A percentile compares a stretch with the other conserved stretches of the same genome.
Conservation (phyloP, 1,140 invertebrate genomes). For the Harpegnathos saltator region DNA sequence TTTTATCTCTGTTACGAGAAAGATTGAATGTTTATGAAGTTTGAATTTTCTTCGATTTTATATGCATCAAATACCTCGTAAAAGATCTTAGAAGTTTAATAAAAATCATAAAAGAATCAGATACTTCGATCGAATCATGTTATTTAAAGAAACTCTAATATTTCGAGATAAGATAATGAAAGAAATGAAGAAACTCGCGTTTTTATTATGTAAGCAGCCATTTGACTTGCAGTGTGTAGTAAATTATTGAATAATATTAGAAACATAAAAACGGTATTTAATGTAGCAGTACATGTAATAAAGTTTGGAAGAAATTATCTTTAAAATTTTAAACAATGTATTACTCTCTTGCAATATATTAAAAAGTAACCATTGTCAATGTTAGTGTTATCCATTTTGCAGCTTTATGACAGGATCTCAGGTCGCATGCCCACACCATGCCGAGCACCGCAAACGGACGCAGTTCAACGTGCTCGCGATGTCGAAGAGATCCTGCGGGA, state of each 20-base stretch:
- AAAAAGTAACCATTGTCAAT: background rate
- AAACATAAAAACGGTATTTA: too few relatives aligned
- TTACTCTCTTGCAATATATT: too few relatives aligned
- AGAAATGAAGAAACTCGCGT: background rate
- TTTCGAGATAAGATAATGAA: background rate
- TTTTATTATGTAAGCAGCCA: background rate
- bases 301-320: too few relatives aligned
- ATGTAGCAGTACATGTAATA: too few relatives aligned
- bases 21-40: conserved; percentile 4
- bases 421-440: conserved; percentile 91
- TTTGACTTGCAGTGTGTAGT: too few relatives aligned
- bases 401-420: conserved; percentile 95
- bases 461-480: conserved; percentile 91
- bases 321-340: background rate
- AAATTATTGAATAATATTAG: too few relatives aligned
- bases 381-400: conserved; percentile 75
- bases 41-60: background rate
- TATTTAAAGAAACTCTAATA: background rate
- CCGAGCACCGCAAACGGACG: conserved; percentile 92
- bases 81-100: background rate
- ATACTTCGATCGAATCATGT: background rate
- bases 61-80: background rate
- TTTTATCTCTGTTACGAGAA: background rate
- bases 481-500: conserved; percentile 90
- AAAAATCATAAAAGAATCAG: background rate